Percentiles rank a stretch among this genome's conserved stretches.
phyloP scores from a whole-genome alignment of 1,140 invertebrate genomes.

The Coenobita brevimanus region DNA sequence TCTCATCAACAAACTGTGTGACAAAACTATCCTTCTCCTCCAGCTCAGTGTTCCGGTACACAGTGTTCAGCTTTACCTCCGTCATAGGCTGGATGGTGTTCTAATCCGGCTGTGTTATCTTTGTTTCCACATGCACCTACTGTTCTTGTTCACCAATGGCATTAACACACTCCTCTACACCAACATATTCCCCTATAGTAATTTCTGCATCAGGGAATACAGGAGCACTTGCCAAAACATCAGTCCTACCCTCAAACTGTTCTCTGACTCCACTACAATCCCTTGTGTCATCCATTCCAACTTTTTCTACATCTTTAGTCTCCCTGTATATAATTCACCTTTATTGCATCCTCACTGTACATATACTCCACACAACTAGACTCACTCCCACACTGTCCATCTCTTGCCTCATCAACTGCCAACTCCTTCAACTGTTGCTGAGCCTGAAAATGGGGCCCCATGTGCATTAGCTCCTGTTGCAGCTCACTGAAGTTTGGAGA shows the following conservation, averaged over 20 bases:
- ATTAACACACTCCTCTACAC: background rate
- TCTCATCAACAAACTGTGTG: constrained; percentile 78
- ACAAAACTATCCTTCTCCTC: constrained; percentile 77
- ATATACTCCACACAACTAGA: background rate
- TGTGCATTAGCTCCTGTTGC: constrained; percentile 10
- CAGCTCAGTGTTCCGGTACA: constrained; percentile 79
- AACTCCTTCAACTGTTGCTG: constrained; percentile 49
- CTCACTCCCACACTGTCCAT: too few relatives aligned
- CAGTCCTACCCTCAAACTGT: background rate
- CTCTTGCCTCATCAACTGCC: background rate
- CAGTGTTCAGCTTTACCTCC: constrained; percentile 74
- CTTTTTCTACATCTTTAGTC: background rate
- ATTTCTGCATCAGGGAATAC: constrained; percentile 1
- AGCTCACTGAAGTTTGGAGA: constrained; percentile 26
- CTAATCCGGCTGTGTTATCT: constrained; percentile 21
- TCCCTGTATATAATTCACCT: background rate
- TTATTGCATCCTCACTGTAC: background rate
- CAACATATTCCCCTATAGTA: background rate
- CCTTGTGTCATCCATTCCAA: background rate
- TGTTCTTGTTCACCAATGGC: background rate
- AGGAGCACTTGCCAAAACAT: constrained; percentile 35
- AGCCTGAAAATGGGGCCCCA: constrained; percentile 35
- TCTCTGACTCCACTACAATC: background rate
- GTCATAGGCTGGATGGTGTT: constrained; percentile 36
- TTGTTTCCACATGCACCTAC: constrained; percentile 18